Evolutionary conservation across 2,888 invertebrate species (phyloP), one percentile per base, ranked within the genome.

Genomic region (Thera britannica): DNA sequence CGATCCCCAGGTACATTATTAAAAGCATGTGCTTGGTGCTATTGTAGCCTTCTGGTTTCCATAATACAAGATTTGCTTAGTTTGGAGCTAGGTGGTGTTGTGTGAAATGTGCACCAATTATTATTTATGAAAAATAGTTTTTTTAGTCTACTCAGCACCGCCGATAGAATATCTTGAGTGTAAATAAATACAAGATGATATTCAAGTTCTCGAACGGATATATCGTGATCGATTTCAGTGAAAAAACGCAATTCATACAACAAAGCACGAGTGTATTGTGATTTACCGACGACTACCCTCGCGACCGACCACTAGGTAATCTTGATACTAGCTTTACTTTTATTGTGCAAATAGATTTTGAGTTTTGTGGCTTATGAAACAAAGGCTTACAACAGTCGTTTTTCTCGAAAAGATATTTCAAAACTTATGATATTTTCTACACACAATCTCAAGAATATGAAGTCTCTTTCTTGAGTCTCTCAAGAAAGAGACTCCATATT

Each of bases 241-340:
- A 90, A 91, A 92, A 92, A 91, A 91, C 81, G 87, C 89, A 88
- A 90, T 89, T 87, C 90, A 88, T 88, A 90, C 84, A 87, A 91
- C 87, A 89, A 90, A 84, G 87, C 89, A 87, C 84, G 83, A 84
- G 84, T 78, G 81, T 80, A 87, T 89, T 90, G 91, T 90, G 87
- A 88, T 85, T 82, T 86, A 82, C 83, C 86, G 84, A 85, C 85
- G 82, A 86, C 84, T 62, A 62, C 83, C 82, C 83, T 83, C 80
- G 78, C 23, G 78, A 77, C 64, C 71, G 76, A 78, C 66, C 64
- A 9, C 55, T 64, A n/a, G n/a, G n/a, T n/a, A 8, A 60, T 84
- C 78, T 90, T 90, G 89, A 85, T 89, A 86, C 85, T 84, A 69
- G 41, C 69, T n/a, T 59, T 65, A 54, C 23, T 51, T 61, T 56